Evolutionary conservation across 2,888 invertebrate species (phyloP).

Genomic region (Drosophila nr. fundita): DNA sequence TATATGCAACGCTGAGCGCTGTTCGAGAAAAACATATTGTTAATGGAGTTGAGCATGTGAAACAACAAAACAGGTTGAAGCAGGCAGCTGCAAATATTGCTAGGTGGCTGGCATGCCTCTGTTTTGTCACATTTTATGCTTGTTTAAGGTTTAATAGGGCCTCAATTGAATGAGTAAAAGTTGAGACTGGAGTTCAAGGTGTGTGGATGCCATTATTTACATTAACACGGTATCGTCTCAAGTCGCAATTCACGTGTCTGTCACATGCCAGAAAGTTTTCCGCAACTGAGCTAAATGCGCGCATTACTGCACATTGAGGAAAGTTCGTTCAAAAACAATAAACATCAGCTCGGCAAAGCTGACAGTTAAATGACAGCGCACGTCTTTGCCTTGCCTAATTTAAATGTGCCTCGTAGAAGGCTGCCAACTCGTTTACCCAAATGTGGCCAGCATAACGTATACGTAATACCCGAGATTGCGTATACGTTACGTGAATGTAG

Average conservation of each 20-base stretch:
- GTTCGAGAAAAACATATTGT: slow-evolving; percentile 73
- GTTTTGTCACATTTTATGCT: slow-evolving; percentile 34
- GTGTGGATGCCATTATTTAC: slow-evolving; percentile 54
- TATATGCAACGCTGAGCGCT: slow-evolving; percentile 45
- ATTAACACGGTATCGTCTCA: slow-evolving; percentile 44
- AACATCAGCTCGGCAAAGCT: slow-evolving; percentile 53
- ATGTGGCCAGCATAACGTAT: slow-evolving; percentile 36
- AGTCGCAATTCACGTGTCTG: slow-evolving; percentile 36
- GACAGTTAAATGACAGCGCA: slow-evolving; percentile 71
- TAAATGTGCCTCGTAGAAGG: slow-evolving; percentile 36
- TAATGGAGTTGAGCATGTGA: slow-evolving; percentile 78
- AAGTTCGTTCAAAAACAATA: slow-evolving; percentile 54
- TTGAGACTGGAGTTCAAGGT: slow-evolving; percentile 37
- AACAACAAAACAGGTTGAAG: slow-evolving; percentile 64
- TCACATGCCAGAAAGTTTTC: slow-evolving; percentile 57
- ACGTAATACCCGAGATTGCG: slow-evolving; percentile 37
- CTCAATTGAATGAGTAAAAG: slow-evolving; percentile 52
- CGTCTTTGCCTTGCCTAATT: slow-evolving; percentile 35
- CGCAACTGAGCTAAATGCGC: slow-evolving; percentile 37
- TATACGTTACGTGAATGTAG: slow-evolving; percentile 34
- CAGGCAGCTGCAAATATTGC: slow-evolving; percentile 14
- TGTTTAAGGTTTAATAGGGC: slow-evolving; percentile 46
- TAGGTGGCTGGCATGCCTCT: not conserved
- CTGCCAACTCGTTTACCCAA: slow-evolving; percentile 20
- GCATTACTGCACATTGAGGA: slow-evolving; percentile 27